These are phyloP conservation scores for Sinotaia quadrata DNA, from an alignment of 2,888 invertebrate genomes.

Conservation along the genomic window DNA sequence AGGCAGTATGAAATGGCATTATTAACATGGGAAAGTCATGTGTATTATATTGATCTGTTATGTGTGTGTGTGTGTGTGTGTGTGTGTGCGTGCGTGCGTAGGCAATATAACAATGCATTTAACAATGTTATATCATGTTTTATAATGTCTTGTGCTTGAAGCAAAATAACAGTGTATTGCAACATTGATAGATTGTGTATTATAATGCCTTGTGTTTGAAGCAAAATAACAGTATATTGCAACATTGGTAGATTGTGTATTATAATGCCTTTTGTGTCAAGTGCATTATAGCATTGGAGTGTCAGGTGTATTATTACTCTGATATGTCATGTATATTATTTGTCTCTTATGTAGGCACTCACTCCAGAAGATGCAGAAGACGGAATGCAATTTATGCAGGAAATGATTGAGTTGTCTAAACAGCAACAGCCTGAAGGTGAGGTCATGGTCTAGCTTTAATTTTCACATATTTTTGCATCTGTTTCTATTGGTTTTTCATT, in stretches of 20 bases:
- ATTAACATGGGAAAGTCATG: too few species aligned
- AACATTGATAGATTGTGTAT: not conserved
- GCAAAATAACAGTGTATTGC: not conserved
- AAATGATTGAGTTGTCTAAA: constrained; percentile 93
- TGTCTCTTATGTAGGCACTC: constrained; percentile 84
- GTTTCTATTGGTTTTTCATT: too few species aligned
- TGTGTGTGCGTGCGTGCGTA: not conserved
- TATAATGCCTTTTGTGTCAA: not conserved
- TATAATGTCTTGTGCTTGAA: not conserved
- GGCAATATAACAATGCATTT: not conserved
- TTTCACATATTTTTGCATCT: not conserved
- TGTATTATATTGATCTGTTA: too few species aligned
- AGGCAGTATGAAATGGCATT: too few species aligned
- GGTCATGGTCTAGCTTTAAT: constrained; percentile 10
- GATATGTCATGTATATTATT: not conserved
- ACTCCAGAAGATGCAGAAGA: constrained; percentile 90
- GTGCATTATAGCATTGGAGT: too few species aligned
- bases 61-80: not conserved
- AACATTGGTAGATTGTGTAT: not conserved
- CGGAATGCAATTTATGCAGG: constrained; percentile 95
- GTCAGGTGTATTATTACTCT: too few species aligned
- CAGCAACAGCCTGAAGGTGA: constrained; percentile 69
- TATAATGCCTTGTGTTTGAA: not conserved
- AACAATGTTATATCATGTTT: not conserved
- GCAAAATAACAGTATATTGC: not conserved